Evolutionary conservation across 2,113 vertebrate species (phyloP).

Genomic region (Oxyura jamaicensis): DNA sequence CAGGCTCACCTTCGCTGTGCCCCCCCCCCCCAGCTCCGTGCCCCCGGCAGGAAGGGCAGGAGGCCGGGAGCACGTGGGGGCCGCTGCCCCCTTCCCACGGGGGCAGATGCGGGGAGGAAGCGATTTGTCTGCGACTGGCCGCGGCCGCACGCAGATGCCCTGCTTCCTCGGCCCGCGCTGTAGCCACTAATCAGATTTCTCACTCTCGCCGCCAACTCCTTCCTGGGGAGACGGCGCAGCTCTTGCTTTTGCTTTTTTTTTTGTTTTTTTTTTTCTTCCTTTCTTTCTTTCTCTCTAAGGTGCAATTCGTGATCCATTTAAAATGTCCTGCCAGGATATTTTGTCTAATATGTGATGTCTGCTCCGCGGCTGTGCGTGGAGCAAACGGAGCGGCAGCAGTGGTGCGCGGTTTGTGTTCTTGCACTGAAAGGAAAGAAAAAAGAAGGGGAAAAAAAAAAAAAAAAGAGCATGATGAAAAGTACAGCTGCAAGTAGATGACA

Average conservation of each 20-base stretch:
- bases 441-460: background rate
- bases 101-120: conserved; percentile 54
- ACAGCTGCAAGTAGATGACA: conserved; percentile 16
- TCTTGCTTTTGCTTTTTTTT: background rate
- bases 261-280: background rate
- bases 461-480: background rate
- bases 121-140: conserved; percentile 5
- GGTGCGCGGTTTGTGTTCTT: background rate
- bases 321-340: background rate
- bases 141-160: background rate
- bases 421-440: background rate
- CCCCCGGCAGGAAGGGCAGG: background rate
- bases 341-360: background rate
- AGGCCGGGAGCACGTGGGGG: background rate
- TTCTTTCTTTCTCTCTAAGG: background rate
- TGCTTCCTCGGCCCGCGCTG: background rate
- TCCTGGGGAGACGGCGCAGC: background rate
- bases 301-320: background rate
- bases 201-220: background rate
- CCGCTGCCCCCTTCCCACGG: background rate
- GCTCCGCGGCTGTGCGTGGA: background rate
- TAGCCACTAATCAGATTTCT: background rate
- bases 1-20: background rate
- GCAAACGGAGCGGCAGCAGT: background rate
- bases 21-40: background rate